These are phyloP conservation scores for Acronicta aceris DNA, from an alignment of 2,888 invertebrate species.

Conservation along the genomic window DNA sequence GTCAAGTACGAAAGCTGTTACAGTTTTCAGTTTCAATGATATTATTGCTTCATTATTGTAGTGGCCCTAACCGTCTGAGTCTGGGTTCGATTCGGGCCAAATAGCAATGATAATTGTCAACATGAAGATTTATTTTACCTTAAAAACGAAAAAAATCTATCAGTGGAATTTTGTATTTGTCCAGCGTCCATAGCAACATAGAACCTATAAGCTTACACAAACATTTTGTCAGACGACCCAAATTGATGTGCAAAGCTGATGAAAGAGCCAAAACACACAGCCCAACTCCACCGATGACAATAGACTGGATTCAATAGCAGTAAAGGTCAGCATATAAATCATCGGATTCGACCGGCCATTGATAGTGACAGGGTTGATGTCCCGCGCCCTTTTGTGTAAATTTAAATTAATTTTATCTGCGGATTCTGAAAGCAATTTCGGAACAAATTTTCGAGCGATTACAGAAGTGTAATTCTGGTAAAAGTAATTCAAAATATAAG, in stretches of 20 bases:
- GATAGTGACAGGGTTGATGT: conserved; percentile 16
- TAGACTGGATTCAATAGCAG: conserved; percentile 13
- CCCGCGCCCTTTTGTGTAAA: conserved; percentile 16
- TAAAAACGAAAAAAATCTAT: no score
- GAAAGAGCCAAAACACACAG: conserved; percentile 7
- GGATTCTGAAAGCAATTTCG: background rate
- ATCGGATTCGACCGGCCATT: conserved; percentile 9
- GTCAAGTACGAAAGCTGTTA: no score
- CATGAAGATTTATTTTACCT: no score
- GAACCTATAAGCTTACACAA: conserved; percentile 7
- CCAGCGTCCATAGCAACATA: background rate
- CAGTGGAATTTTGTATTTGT: no score
- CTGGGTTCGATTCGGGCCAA: no score
- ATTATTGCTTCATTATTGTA: no score
- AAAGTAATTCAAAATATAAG: no score
- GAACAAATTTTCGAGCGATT: no score
- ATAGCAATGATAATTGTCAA: no score
- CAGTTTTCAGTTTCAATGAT: no score
- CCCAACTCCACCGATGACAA: conserved; percentile 14
- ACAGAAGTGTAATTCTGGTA: no score
- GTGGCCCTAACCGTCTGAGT: no score
- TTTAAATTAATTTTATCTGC: conserved; percentile 8
- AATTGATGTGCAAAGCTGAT: conserved; percentile 11
- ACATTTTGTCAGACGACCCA: conserved; percentile 6
- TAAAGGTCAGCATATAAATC: conserved; percentile 26